Conservation (phyloP, 1,140 invertebrate species). For the Scaptomyza hsui region DNA sequence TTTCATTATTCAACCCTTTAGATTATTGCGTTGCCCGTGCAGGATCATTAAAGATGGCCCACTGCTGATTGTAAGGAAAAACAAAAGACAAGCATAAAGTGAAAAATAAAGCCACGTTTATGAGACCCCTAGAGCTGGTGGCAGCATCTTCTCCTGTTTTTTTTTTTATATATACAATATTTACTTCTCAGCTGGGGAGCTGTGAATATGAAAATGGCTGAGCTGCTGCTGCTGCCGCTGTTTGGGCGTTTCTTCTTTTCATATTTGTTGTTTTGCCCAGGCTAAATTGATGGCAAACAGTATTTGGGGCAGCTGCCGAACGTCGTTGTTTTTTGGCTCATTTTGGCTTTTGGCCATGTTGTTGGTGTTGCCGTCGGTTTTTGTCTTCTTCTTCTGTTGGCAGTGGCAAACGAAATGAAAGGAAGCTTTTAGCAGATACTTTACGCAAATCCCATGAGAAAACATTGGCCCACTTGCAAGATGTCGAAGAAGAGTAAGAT, state of each 20-base stretch:
- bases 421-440: conserved; percentile 81
- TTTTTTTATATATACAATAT: neutral
- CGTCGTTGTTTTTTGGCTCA: conserved; percentile 18
- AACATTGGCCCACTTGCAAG: conserved; percentile 72
- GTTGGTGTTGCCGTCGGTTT: conserved; percentile 20
- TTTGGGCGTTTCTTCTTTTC: conserved; percentile 2
- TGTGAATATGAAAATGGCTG: conserved; percentile 18
- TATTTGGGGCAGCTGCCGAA: conserved; percentile 25
- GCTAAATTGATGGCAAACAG: conserved; percentile 71
- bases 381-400: neutral
- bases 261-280: conserved; percentile 40
- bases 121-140: conserved; percentile 1
- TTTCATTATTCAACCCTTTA: neutral
- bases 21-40: conserved; percentile 1
- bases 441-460: conserved; percentile 78
- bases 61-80: conserved; percentile 13
- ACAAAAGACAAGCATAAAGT: conserved; percentile 15
- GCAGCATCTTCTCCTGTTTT: neutral
- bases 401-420: conserved; percentile 54
- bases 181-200: conserved; percentile 3
- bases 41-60: conserved; percentile 19
- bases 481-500: neutral
- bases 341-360: conserved; percentile 63
- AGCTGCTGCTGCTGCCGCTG: conserved; percentile 15
- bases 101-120: conserved; percentile 26